phyloP scores from a whole-genome alignment of 2,888 invertebrate species.

The Tetragonisca angustula region DNA sequence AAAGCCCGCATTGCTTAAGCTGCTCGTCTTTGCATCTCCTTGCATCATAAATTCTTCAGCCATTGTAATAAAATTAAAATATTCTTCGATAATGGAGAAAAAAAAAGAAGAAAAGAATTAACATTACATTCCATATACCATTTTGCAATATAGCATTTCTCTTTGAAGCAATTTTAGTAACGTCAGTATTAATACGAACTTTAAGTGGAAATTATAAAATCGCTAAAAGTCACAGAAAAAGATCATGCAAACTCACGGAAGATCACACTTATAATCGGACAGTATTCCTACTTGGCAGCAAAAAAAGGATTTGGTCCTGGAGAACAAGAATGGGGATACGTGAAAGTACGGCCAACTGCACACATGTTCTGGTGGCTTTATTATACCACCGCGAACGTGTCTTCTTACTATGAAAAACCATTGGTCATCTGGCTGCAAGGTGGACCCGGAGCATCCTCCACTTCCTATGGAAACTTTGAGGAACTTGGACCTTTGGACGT shows the following conservation, averaged over 20 bases:
- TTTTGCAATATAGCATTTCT: not conserved
- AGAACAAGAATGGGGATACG: conserved; percentile 90
- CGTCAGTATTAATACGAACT: not conserved
- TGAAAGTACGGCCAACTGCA: conserved; percentile 89
- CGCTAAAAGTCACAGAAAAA: not conserved
- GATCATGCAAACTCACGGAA: not conserved
- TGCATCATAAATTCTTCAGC: conserved; percentile 41
- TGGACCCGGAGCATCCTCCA: conserved; percentile 93
- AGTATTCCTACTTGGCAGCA: conserved; percentile 40
- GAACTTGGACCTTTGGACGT: conserved; percentile 91
- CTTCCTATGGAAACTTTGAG: conserved; percentile 94
- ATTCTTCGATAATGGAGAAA: not conserved
- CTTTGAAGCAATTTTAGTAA: not conserved
- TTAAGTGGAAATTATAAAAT: not conserved
- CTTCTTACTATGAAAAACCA: conserved; percentile 86
- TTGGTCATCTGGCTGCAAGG: conserved; percentile 96
- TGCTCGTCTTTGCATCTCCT: conserved; percentile 56
- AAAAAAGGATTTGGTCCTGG: conserved; percentile 86
- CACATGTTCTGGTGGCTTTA: conserved; percentile 96
- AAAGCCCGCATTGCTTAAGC: conserved; percentile 32
- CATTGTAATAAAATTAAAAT: not conserved
- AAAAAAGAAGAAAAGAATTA: not conserved
- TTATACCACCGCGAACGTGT: conserved; percentile 88
- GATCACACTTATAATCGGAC: not conserved
- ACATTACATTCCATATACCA: not conserved